Conservation (phyloP, 2,797 vertebrate species). For the Sarcoramphus papa region DNA sequence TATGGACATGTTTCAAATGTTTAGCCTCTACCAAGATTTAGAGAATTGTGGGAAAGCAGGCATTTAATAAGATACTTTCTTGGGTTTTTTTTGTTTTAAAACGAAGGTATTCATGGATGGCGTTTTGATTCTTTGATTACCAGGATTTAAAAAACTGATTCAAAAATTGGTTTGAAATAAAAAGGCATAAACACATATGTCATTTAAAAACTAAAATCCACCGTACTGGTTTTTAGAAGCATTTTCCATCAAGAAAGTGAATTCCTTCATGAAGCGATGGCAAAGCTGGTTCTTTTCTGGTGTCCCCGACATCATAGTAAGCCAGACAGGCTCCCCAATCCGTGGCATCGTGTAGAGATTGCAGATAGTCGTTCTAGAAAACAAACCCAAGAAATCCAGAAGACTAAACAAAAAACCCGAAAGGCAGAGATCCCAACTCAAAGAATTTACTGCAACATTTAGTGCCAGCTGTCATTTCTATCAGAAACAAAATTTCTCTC, state of each 20-base stretch:
- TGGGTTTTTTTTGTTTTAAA: not conserved
- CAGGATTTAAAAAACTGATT: not conserved
- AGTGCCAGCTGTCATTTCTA: not conserved
- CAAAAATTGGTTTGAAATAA: not conserved
- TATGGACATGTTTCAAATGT: not conserved
- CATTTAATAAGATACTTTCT: not conserved
- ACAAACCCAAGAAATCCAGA: not conserved
- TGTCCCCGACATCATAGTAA: conserved; percentile 96
- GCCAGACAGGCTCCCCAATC: conserved; percentile 95
- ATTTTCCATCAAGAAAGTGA: conserved; percentile 93
- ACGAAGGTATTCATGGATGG: not conserved
- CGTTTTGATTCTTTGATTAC: not conserved
- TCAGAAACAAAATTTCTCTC: not conserved
- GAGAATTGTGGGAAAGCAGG: not conserved
- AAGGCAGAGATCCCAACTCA: not conserved
- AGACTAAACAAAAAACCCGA: not conserved
- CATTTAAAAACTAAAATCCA: not conserved
- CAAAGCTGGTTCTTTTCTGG: conserved; percentile 97
- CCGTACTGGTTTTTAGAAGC: conserved; percentile 95
- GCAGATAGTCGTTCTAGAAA: conserved; percentile 89
- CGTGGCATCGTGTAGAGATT: conserved; percentile 98
- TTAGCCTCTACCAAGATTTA: not conserved
- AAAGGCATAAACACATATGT: not conserved
- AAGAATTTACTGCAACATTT: not conserved
- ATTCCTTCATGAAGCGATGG: conserved; percentile 95